Evolutionary conservation across 2,888 invertebrate species (phyloP).

Genomic region (Polyommatus icarus): DNA sequence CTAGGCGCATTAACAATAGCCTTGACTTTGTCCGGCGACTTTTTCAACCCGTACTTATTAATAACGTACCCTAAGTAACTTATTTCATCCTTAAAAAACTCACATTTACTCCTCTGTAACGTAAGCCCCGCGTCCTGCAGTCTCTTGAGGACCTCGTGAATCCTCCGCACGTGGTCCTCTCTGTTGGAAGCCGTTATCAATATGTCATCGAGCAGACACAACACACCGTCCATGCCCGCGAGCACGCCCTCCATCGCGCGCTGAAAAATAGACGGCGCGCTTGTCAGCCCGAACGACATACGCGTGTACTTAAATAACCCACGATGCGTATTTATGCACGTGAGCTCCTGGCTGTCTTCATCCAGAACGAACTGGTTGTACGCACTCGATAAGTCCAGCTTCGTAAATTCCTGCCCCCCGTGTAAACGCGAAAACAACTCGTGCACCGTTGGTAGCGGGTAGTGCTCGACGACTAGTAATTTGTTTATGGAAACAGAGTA

Average conservation of each 20-base stretch:
- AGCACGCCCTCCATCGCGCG: slow-evolving; percentile 37
- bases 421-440: slow-evolving; percentile 41
- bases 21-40: slow-evolving; percentile 39
- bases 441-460: slow-evolving; percentile 40
- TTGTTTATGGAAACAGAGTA: too few relatives aligned
- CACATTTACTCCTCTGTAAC: too few relatives aligned
- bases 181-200: not conserved
- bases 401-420: slow-evolving; percentile 40
- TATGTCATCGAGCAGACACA: not conserved
- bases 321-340: slow-evolving; percentile 36
- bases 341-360: slow-evolving; percentile 38
- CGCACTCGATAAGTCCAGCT: slow-evolving; percentile 41
- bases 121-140: slow-evolving; percentile 41
- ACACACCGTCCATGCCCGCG: not conserved
- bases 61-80: slow-evolving; percentile 40
- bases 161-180: slow-evolving; percentile 6
- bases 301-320: slow-evolving; percentile 41
- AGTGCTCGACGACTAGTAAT: slow-evolving; percentile 42
- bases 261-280: slow-evolving; percentile 42
- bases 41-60: slow-evolving; percentile 38
- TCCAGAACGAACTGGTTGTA: slow-evolving; percentile 38
- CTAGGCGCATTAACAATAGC: slow-evolving; percentile 37
- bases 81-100: slow-evolving; percentile 40
- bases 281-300: slow-evolving; percentile 33
- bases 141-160: slow-evolving; percentile 37